phyloP scores from a whole-genome alignment of 1,140 invertebrate genomes.

The Drosophila subpulchrella region DNA sequence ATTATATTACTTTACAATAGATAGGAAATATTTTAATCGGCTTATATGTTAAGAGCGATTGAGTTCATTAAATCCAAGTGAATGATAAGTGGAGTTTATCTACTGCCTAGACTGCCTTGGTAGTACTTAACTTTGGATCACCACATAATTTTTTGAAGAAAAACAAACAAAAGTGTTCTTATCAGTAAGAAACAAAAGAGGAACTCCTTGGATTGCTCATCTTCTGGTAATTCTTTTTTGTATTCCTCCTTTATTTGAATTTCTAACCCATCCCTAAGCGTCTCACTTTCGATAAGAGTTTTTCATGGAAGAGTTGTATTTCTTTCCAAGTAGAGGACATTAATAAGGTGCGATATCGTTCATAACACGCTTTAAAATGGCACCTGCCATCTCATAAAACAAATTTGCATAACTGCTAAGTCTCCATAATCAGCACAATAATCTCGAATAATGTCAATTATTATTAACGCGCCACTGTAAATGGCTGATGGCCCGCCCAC shows the following conservation, averaged over 20 bases:
- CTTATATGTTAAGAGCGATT: no score
- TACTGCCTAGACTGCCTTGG: neutral
- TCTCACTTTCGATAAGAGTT: slow-evolving; percentile 25
- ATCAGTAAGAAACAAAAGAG: slow-evolving; percentile 13
- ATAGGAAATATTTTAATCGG: neutral
- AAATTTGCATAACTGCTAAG: slow-evolving; percentile 49
- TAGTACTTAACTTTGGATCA: neutral
- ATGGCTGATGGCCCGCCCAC: slow-evolving; percentile 38
- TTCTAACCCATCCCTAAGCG: neutral
- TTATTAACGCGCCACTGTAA: slow-evolving; percentile 60
- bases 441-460: slow-evolving; percentile 64
- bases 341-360: neutral
- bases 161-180: slow-evolving; percentile 22
- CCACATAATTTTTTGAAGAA: slow-evolving; percentile 14
- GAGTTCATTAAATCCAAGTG: neutral
- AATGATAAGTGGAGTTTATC: neutral
- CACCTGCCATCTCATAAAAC: slow-evolving; percentile 58
- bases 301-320: slow-evolving; percentile 9
- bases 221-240: slow-evolving; percentile 9
- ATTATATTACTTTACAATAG: neutral
- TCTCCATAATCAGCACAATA: slow-evolving; percentile 37
- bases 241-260: slow-evolving; percentile 10
- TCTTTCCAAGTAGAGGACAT: neutral
- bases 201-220: neutral
- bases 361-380: slow-evolving; percentile 4